A percentile compares a stretch with the other conserved stretches of the same genome.
Conservation (phyloP, 2,797 vertebrate genomes). For the Anomalospiza imberbis region DNA sequence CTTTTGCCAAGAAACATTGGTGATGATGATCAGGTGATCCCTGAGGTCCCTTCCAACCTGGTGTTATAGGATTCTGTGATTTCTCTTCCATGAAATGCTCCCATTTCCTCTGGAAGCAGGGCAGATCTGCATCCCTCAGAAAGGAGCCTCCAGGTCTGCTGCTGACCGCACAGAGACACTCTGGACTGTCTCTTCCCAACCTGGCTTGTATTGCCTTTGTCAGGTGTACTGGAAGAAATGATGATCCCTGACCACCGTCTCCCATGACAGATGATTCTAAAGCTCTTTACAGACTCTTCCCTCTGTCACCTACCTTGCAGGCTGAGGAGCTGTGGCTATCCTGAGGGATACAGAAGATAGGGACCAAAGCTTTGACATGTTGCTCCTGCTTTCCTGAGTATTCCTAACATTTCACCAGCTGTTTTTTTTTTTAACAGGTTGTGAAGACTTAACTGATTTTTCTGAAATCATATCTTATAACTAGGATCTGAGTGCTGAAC, state of each 20-base stretch:
- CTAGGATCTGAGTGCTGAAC: background rate
- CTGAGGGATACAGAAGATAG: background rate
- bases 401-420: background rate
- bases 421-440: background rate
- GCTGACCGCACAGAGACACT: fast-evolving
- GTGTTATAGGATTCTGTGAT: background rate
- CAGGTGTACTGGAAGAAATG: background rate
- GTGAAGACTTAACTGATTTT: background rate
- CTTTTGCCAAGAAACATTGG: background rate
- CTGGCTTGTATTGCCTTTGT: background rate
- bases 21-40: background rate
- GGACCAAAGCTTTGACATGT: background rate
- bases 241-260: background rate
- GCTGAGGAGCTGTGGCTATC: background rate
- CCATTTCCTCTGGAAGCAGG: background rate
- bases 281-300: background rate
- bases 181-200: background rate
- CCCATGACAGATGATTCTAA: background rate
- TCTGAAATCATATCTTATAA: fast-evolving
- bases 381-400: background rate
- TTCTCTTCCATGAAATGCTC: background rate
- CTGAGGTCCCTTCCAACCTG: background rate
- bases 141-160: background rate
- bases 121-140: background rate
- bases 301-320: background rate